Evolutionary conservation across 2,113 vertebrate genomes (phyloP).

Genomic region (Elachura formosa): DNA sequence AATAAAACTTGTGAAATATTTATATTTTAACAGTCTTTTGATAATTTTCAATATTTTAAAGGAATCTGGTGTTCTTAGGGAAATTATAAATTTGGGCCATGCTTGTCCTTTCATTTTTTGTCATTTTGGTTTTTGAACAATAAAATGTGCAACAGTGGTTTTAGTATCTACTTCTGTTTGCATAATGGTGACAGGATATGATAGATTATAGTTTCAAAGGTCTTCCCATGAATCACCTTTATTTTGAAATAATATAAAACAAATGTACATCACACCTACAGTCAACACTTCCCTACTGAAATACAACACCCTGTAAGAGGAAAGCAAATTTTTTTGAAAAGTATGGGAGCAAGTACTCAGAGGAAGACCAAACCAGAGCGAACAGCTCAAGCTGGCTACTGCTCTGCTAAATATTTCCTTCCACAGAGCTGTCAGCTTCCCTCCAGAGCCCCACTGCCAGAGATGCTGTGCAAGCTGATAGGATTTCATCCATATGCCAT

Average conservation of each 20-base stretch:
- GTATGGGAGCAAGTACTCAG: background rate
- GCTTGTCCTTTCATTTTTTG: background rate
- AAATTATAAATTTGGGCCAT: background rate
- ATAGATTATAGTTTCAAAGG: background rate
- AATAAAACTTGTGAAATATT: background rate
- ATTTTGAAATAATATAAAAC: background rate
- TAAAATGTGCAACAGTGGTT: background rate
- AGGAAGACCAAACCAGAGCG: background rate
- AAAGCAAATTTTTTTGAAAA: background rate
- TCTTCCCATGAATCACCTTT: background rate
- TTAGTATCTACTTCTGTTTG: background rate
- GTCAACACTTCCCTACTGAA: background rate
- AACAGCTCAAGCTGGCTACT: background rate
- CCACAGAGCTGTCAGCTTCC: background rate
- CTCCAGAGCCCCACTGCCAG: background rate
- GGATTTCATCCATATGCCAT: accelerated
- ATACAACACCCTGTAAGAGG: background rate
- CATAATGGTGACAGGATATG: background rate
- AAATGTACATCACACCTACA: background rate
- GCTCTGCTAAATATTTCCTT: background rate
- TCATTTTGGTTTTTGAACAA: background rate
- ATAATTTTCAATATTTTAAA: background rate
- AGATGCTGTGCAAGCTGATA: background rate
- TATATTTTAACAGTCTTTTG: background rate
- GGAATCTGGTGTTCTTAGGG: background rate